Conservation (phyloP, 2,888 invertebrate species). For the Dasysyrphus tricinctus region DNA sequence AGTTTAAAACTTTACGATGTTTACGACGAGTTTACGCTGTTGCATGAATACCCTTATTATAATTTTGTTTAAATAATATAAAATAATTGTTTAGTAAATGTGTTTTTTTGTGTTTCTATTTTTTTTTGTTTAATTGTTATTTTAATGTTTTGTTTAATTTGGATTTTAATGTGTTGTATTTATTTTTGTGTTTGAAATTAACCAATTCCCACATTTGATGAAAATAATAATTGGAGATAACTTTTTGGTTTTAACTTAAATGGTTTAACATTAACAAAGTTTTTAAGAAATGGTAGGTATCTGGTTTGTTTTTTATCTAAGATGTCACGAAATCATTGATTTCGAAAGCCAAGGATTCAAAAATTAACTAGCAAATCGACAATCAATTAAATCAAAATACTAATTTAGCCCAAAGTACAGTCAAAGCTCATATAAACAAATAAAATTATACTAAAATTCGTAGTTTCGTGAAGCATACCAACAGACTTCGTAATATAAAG, state of each 20-base stretch:
- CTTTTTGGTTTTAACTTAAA: constrained; percentile 22
- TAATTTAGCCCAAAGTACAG: too few relatives aligned
- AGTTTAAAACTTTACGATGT: too few relatives aligned
- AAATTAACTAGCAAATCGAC: neutral
- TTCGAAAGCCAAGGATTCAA: neutral
- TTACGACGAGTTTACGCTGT: too few relatives aligned
- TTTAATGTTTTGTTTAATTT: constrained; percentile 49
- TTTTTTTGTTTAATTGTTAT: constrained; percentile 40
- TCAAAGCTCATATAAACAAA: too few relatives aligned
- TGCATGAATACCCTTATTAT: too few relatives aligned
- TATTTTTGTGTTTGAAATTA: constrained; percentile 74
- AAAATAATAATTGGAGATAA: constrained; percentile 19
- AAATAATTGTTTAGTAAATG: constrained; percentile 62
- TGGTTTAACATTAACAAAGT: constrained; percentile 10
- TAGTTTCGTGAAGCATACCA: too few relatives aligned
- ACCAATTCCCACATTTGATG: constrained; percentile 60
- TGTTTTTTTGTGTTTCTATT: constrained; percentile 49
- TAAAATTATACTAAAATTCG: too few relatives aligned
- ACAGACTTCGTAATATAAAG: too few relatives aligned
- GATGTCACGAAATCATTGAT: neutral
- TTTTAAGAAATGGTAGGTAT: neutral
- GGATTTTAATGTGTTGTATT: constrained; percentile 61
- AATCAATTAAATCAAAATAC: too few relatives aligned
- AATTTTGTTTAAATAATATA: constrained; percentile 33
- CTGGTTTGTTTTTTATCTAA: neutral